Evolutionary conservation across 2,888 invertebrate species (phyloP), one percentile per base, ranked within the genome.

Genomic region (Lasioglossum oenotherae): DNA sequence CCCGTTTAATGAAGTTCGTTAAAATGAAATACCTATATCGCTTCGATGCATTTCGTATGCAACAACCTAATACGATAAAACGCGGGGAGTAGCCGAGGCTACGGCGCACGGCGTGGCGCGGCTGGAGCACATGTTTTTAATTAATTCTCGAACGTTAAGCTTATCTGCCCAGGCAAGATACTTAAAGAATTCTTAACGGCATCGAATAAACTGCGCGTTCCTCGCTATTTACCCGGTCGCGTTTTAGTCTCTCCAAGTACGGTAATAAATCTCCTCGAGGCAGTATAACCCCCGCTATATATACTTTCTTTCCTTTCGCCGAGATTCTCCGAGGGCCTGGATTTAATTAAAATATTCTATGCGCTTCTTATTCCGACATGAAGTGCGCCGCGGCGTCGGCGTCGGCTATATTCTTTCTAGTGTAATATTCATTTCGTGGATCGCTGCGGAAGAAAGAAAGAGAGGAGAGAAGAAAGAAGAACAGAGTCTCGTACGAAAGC

Each of bases 321-420:
- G 81, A 80, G 84, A 77, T 84, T 80, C 86, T 85, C 85, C 31
- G 80, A 83, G 80, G 82, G 78, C 78, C 75, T 78, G 83, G 84
- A 90, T 90, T 90, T 89, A 90, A 90, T 90, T 90, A 90, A 90
- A 90, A 89, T 90, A 90, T 84, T 82, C 82, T 82, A 79, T 82
- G 83, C 78, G 85, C 87, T 82, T 80, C 84, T 84, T 76, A 80
- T 57, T 77, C 75, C 78, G 78, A 75, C 77, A 82, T 79, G 74
- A 79, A 86, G 78, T 67, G 74, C 72, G 78, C 76, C 74, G 49
- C 60, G 46, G 67, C 31, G 67, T 27, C 60, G 16, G 31, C 64
- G 31, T 31, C 64, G 64, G 73, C 77, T 74, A 80, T 84, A 81
- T 74, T 81, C 84, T 87, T 78, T 84, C 78, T 57, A 86, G 80